Evolutionary conservation across 2,888 invertebrate species (phyloP), one percentile per base, ranked within the genome.

Genomic region (Megamerina dolium): DNA sequence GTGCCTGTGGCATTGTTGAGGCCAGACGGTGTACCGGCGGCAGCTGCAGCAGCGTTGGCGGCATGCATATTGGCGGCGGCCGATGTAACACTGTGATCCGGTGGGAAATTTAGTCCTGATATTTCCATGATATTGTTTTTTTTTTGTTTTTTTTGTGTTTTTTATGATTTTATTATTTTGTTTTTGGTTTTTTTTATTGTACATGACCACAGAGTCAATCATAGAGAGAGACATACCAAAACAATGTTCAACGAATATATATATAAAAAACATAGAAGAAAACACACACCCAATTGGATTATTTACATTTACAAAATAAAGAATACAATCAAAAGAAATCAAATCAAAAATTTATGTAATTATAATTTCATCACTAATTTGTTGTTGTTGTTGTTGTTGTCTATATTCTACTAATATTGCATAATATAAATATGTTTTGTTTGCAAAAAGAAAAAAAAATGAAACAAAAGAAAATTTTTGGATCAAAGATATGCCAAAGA

Each of bases 281-380:
- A 68, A 70, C 71, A 70, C 70, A 70, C 70, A 70, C 68, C 70
- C 70, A 69, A 70, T 68, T 65, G 69, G 68, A 69, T 69, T 69
- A 69, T 70, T 69, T 69, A 69, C 69, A 69, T 66, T 66, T 42
- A 45, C 38, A 51, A 40, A 45, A 36, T 35, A 44, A 29, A 37
- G 5, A 41, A 50, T 30, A 32, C 21, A 48, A 51, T 45, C 36
- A 67, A 67, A 68, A 68, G 68, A 68, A 63, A 68, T 70, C 71
- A 70, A 69, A 70, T 69, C 70, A 68, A 71, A 69, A 69, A 70
- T 68, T 65, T 68, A 68, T 70, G 70, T 69, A 69, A 69, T 69
- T 69, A 69, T 70, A 69, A 66, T 66, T 42, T 43, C 38, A 51
- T 38, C 44, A 36, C 35, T 42, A 29, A 37, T 3, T 23, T 23